Evolutionary conservation across 2,888 invertebrate genomes (phyloP).

Genomic region (Rutpela maculata): DNA sequence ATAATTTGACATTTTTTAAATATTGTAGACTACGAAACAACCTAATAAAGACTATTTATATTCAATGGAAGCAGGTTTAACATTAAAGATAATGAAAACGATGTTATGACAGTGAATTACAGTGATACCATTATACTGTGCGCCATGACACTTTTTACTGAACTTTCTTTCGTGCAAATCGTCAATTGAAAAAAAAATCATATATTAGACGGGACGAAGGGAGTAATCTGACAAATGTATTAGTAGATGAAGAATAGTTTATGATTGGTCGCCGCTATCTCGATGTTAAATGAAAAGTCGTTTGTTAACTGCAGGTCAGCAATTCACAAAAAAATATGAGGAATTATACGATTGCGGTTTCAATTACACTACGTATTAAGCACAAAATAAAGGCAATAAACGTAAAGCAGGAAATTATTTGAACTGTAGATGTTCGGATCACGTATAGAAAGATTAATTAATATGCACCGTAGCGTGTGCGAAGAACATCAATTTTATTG

Average conservation of each 20-base stretch:
- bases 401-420: slow-evolving; percentile 5
- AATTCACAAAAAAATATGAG: background rate
- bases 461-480: slow-evolving; percentile 19
- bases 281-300: background rate
- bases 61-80: too few relatives aligned
- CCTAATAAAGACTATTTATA: too few relatives aligned
- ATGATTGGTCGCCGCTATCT: background rate
- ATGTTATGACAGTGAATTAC: too few relatives aligned
- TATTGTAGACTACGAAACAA: too few relatives aligned
- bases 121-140: too few relatives aligned
- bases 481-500: slow-evolving; percentile 19
- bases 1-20: too few relatives aligned
- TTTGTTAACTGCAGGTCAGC: background rate
- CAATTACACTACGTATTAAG: background rate
- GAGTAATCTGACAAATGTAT: too few relatives aligned
- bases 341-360: background rate
- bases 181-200: too few relatives aligned
- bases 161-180: too few relatives aligned
- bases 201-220: too few relatives aligned
- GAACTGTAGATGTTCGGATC: background rate
- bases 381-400: background rate
- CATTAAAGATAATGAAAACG: too few relatives aligned
- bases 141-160: too few relatives aligned
- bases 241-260: background rate
- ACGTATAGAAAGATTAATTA: slow-evolving; percentile 15